Percentiles rank a stretch among this genome's conserved stretches.
These are phyloP conservation scores for Propithecus deckenii DNA, from an alignment of 2,797 vertebrate species.

Conservation along the genomic window DNA sequence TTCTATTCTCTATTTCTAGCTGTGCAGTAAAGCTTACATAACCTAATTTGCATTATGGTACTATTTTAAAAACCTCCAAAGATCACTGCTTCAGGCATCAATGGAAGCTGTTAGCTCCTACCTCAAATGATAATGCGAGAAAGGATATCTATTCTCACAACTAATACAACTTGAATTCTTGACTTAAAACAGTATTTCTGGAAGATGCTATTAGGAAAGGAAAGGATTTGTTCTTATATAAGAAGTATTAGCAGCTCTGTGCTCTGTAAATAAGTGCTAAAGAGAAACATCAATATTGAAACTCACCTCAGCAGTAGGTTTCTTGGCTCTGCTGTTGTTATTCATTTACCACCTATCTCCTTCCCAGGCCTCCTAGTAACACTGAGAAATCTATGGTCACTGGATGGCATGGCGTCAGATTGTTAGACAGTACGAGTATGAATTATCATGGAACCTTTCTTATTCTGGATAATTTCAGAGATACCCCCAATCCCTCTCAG, in stretches of 20 bases:
- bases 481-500: neutral
- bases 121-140: constrained; percentile 50
- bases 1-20: constrained; percentile 62
- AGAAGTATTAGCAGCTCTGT: neutral
- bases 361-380: neutral
- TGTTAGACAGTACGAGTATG: neutral
- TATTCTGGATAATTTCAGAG: neutral
- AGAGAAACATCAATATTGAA: neutral
- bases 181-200: constrained; percentile 45
- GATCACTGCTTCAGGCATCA: constrained; percentile 64
- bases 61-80: constrained; percentile 68
- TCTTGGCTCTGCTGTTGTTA: neutral
- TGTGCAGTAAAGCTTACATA: constrained; percentile 64
- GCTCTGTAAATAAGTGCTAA: neutral
- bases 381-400: neutral
- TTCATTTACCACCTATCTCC: neutral
- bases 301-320: neutral
- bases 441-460: neutral
- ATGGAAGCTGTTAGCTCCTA: constrained; percentile 61
- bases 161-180: constrained; percentile 32
- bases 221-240: neutral
- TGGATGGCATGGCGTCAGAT: neutral
- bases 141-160: constrained; percentile 59
- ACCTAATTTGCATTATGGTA: constrained; percentile 48
- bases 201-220: constrained; percentile 15